Percentiles rank a stretch among this genome's conserved stretches.
Conservation (phyloP, 2,797 vertebrate species). For the Acipenser oxyrinchus region DNA sequence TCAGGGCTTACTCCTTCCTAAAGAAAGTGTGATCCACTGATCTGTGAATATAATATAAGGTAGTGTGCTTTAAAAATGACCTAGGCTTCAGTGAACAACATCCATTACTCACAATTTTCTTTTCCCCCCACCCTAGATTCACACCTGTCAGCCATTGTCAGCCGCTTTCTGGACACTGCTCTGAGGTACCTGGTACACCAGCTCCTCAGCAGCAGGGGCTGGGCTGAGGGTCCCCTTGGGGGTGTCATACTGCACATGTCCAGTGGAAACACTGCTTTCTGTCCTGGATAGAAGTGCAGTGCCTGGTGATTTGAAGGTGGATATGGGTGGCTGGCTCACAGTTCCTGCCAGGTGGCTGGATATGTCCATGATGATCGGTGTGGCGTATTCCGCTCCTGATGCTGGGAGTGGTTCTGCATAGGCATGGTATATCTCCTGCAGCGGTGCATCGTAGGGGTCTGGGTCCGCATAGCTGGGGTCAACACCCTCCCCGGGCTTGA, state of each 20-base stretch:
- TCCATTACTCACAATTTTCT: too few relatives aligned
- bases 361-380: slow-evolving; percentile 87
- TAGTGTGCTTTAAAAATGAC: slow-evolving; percentile 43
- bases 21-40: slow-evolving; percentile 33
- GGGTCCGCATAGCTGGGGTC: slow-evolving; percentile 71
- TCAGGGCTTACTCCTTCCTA: slow-evolving; percentile 35
- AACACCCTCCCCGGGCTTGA: slow-evolving; percentile 85
- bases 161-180: slow-evolving; percentile 53
- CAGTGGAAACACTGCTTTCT: slow-evolving; percentile 63
- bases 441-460: slow-evolving; percentile 77
- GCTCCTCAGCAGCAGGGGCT: slow-evolving; percentile 44
- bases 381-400: slow-evolving; percentile 84
- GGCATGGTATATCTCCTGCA: slow-evolving; percentile 82
- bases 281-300: slow-evolving; percentile 59
- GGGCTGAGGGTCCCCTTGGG: slow-evolving; percentile 75
- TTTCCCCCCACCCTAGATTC: not conserved
- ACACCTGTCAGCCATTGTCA: slow-evolving; percentile 42
- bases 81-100: slow-evolving; percentile 7
- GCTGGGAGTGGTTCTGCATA: slow-evolving; percentile 88
- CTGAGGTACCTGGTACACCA: slow-evolving; percentile 89
- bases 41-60: slow-evolving; percentile 28
- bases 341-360: slow-evolving; percentile 66
- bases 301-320: slow-evolving; percentile 68
- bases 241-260: slow-evolving; percentile 73
- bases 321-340: slow-evolving; percentile 50